Conservation (phyloP, 2,113 vertebrate species). For the Cariama cristata region DNA sequence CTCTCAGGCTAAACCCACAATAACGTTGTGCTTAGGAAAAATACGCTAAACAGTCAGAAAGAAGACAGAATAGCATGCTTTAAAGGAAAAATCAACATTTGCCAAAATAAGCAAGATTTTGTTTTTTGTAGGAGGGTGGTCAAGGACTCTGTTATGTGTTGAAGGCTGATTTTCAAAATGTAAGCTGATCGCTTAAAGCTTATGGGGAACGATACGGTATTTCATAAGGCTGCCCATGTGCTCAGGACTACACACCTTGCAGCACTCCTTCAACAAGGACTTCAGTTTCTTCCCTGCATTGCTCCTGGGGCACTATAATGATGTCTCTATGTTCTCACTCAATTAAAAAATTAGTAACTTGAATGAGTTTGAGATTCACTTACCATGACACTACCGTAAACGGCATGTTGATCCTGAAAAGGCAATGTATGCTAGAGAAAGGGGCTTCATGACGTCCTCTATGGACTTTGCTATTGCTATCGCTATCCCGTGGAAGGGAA, state of each 20-base stretch:
- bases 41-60: slow-evolving; percentile 17
- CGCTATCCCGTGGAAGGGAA: not conserved
- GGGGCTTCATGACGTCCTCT: not conserved
- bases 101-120: slow-evolving; percentile 60
- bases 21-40: slow-evolving; percentile 5
- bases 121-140: slow-evolving; percentile 48
- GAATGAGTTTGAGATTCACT: not conserved
- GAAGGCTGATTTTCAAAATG: slow-evolving; percentile 25
- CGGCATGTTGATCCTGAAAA: not conserved
- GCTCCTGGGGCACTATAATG: not conserved
- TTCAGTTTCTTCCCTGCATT: not conserved
- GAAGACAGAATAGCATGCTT: not conserved
- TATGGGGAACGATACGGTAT: not conserved
- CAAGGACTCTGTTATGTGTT: not conserved
- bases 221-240: not conserved
- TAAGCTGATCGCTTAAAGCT: not conserved
- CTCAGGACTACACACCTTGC: not conserved
- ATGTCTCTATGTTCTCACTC: not conserved
- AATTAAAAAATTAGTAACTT: not conserved
- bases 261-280: not conserved
- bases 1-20: slow-evolving; percentile 46
- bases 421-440: not conserved
- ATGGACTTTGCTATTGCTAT: not conserved
- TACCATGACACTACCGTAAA: not conserved
- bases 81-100: slow-evolving; percentile 47